Evolutionary conservation across 1,140 invertebrate genomes (phyloP).

Genomic region (Sweltsa coloradensis): DNA sequence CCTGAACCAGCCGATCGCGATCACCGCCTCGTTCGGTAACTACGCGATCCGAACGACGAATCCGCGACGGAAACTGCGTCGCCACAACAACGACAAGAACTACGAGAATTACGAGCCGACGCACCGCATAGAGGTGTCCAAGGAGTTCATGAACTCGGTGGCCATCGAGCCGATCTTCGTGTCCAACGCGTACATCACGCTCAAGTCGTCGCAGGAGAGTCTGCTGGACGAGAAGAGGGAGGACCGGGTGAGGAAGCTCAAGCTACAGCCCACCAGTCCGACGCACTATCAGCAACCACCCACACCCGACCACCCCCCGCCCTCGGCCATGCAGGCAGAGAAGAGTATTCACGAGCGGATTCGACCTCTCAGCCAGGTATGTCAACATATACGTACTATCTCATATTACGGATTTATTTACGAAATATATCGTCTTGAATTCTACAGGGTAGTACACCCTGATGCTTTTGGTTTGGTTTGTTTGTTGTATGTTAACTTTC

Average conservation of each 20-base stretch:
- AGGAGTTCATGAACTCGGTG: conserved; percentile 17
- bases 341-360: conserved; percentile 83
- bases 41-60: conserved; percentile 57
- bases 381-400: too few relatives aligned
- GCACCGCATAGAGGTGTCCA: neutral
- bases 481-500: too few relatives aligned
- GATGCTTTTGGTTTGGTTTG: too few relatives aligned
- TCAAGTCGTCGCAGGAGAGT: conserved; percentile 51
- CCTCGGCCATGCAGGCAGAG: conserved; percentile 80
- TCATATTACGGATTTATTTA: too few relatives aligned
- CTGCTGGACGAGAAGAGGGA: conserved; percentile 37
- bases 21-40: conserved; percentile 59
- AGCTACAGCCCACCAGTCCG: conserved; percentile 49
- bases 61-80: conserved; percentile 51
- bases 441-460: too few relatives aligned
- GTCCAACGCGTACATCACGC: conserved; percentile 41
- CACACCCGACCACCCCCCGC: conserved; percentile 88
- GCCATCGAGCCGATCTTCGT: conserved; percentile 33
- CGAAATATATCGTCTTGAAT: too few relatives aligned
- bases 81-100: conserved; percentile 37
- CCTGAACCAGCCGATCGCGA: conserved; percentile 50
- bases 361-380: conserved; percentile 75
- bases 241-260: conserved; percentile 28
- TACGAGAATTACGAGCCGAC: conserved; percentile 45
- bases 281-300: conserved; percentile 84